Evolutionary conservation across 37 sponge, comb jelly and placozoan species (phyloP).

Genomic region (Diacarnus erythraeanus): DNA sequence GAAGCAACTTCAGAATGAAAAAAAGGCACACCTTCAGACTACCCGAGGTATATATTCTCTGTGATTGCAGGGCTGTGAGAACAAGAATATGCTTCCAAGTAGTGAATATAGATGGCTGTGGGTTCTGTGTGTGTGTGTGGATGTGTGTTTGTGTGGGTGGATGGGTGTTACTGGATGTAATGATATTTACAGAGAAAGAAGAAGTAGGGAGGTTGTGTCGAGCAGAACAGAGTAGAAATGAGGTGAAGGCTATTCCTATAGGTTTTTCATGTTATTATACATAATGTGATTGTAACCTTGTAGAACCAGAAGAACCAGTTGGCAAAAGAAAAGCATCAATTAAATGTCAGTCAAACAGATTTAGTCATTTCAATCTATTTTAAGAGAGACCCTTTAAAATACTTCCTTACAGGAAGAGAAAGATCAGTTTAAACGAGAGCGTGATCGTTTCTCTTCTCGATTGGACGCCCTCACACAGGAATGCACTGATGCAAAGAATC

Average conservation of each 20-base stretch:
- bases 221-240: neutral
- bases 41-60: neutral
- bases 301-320: neutral
- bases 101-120: neutral
- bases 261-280: neutral
- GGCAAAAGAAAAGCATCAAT: neutral
- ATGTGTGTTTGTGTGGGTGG: too few species aligned
- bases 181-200: slow-evolving; percentile 4
- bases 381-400: neutral
- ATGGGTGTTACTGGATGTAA: too few species aligned
- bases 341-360: neutral
- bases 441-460: neutral
- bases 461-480: neutral
- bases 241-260: neutral
- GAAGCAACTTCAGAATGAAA: neutral
- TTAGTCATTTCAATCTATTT: neutral
- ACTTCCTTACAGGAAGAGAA: slow-evolving; percentile 2
- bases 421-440: neutral
- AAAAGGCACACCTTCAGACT: neutral
- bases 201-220: neutral
- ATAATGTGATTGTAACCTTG: neutral
- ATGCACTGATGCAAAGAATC: neutral
- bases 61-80: neutral
- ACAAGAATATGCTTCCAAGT: neutral
- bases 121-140: neutral